Percentiles rank a stretch among this genome's conserved stretches.
Evolutionary conservation across 2,113 vertebrate genomes (phyloP).

Genomic region (Dunckerocampus dactyliophorus): DNA sequence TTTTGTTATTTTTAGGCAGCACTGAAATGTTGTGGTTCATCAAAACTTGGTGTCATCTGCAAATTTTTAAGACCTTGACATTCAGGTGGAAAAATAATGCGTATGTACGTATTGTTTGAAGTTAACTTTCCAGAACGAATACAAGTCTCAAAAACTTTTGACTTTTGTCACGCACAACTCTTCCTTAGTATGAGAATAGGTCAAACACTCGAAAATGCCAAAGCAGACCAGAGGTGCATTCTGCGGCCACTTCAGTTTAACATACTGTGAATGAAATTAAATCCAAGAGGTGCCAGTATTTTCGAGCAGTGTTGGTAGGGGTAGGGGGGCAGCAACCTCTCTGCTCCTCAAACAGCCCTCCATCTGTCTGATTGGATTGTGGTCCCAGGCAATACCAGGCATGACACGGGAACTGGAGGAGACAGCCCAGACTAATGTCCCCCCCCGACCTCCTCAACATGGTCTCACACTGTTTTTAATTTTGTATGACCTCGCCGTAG

Average conservation of each 20-base stretch:
- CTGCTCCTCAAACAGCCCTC: constrained; percentile 64
- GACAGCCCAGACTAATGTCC: constrained; percentile 24
- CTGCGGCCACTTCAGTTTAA: constrained; percentile 60
- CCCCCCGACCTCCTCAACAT: constrained; percentile 22
- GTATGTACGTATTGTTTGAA: no score
- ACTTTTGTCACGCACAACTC: constrained; percentile 8
- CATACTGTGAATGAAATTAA: constrained; percentile 81
- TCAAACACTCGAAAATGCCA: neutral
- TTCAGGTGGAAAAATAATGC: neutral
- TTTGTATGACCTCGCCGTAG: constrained; percentile 52
- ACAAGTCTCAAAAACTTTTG: neutral
- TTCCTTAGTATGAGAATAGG: neutral
- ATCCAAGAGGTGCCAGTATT: constrained; percentile 72
- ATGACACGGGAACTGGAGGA: constrained; percentile 48
- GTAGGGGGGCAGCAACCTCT: constrained; percentile 17
- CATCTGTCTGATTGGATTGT: constrained; percentile 76
- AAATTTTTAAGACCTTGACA: neutral
- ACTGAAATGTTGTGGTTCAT: no score
- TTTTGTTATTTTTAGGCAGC: no score
- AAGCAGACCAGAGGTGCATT: constrained; percentile 52
- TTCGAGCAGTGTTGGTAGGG: constrained; percentile 56
- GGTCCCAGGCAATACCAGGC: constrained; percentile 56
- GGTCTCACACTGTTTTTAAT: constrained; percentile 50
- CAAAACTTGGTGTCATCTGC: neutral
- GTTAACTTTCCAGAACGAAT: no score